Evolutionary conservation across 2,113 vertebrate species (phyloP).

Genomic region (Potamarius usumacintae): DNA sequence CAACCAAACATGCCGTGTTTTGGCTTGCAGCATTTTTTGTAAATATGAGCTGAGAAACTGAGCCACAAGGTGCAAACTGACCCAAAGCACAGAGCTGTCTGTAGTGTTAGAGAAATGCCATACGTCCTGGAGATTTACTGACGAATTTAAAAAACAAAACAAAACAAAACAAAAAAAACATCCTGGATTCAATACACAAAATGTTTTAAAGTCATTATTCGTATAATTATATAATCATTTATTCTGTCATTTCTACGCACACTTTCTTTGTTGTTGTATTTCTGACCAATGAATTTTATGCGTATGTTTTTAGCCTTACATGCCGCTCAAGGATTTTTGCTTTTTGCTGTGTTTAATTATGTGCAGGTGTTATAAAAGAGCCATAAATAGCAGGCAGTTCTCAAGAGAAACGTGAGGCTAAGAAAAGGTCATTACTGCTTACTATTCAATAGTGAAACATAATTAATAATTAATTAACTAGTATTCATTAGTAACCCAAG

Average conservation of each 20-base stretch:
- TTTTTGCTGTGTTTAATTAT: neutral
- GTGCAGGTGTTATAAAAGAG: neutral
- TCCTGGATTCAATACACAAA: neutral
- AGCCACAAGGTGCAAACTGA: neutral
- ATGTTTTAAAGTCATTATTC: neutral
- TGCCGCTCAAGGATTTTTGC: too few relatives aligned
- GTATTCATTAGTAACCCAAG: neutral
- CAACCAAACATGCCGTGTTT: neutral
- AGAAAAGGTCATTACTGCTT: neutral
- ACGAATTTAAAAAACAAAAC: neutral
- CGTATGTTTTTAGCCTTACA: too few relatives aligned
- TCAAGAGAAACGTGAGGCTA: neutral
- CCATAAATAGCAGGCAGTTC: neutral
- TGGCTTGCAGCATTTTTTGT: conserved; percentile 1
- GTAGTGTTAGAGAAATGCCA: conserved; percentile 1
- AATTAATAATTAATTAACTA: neutral
- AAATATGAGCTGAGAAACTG: neutral
- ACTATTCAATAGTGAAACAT: neutral
- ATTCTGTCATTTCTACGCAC: too few relatives aligned
- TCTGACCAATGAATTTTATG: too few relatives aligned
- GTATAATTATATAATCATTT: too few relatives aligned
- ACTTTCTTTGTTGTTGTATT: too few relatives aligned
- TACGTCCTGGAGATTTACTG: neutral
- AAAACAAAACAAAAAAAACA: neutral
- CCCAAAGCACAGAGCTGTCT: conserved; percentile 1